Evolutionary conservation across 2,113 vertebrate genomes (phyloP).

Genomic region (Holacanthus passer): DNA sequence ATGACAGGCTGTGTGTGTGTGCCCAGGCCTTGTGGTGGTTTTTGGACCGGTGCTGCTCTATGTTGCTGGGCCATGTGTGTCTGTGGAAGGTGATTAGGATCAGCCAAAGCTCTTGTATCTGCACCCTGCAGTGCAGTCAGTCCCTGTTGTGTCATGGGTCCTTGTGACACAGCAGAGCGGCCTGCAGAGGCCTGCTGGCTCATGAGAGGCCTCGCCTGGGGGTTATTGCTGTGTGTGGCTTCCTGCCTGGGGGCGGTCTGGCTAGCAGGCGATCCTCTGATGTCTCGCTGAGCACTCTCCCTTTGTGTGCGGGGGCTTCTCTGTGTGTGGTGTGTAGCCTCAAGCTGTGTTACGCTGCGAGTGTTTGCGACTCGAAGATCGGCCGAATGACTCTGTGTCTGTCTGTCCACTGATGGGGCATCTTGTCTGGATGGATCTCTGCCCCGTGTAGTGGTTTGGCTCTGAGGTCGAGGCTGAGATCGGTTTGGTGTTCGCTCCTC

Average conservation of each 20-base stretch:
- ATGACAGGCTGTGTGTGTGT: slow-evolving; percentile 51
- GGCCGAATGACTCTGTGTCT: slow-evolving; percentile 19
- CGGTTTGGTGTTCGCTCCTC: slow-evolving; percentile 18
- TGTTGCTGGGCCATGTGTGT: slow-evolving; percentile 54
- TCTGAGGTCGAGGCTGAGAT: slow-evolving; percentile 19
- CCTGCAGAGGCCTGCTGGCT: slow-evolving; percentile 59
- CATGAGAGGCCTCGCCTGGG: slow-evolving; percentile 51
- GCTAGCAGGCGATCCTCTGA: slow-evolving; percentile 46
- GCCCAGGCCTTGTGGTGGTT: slow-evolving; percentile 28
- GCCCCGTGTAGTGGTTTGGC: slow-evolving; percentile 1
- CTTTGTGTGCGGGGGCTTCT: slow-evolving; percentile 55
- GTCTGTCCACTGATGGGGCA: slow-evolving; percentile 18
- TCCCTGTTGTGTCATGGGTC: slow-evolving; percentile 41
- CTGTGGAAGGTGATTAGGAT: slow-evolving; percentile 80
- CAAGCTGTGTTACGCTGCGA: slow-evolving; percentile 37
- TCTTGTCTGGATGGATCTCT: slow-evolving; percentile 45
- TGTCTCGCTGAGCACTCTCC: slow-evolving; percentile 48
- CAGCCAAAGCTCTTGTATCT: slow-evolving; percentile 72
- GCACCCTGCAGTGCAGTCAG: slow-evolving; percentile 20
- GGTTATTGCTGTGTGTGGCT: slow-evolving; percentile 55
- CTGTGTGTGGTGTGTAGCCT: slow-evolving; percentile 42
- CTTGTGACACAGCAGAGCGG: slow-evolving; percentile 44
- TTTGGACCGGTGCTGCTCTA: slow-evolving; percentile 52
- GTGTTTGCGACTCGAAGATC: slow-evolving; percentile 34
- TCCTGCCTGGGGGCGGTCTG: slow-evolving; percentile 66